Evolutionary conservation across 2,888 invertebrate species (phyloP).

Genomic region (Euphydryas editha): DNA sequence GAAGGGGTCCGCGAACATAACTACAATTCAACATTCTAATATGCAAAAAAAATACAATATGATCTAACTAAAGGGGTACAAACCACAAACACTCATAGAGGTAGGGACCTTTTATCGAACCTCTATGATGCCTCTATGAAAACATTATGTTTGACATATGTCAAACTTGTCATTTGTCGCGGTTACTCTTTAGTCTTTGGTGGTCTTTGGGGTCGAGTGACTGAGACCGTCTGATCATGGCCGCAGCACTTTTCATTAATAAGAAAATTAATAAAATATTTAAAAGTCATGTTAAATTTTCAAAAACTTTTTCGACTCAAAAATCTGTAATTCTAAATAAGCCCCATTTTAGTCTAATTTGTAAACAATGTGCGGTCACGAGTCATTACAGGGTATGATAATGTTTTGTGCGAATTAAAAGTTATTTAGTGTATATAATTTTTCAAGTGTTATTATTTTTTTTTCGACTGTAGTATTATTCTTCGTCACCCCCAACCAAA

Average conservation of each 20-base stretch:
- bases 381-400: conserved; percentile 67
- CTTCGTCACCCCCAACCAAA: conserved; percentile 57
- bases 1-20: no score
- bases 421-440: conserved; percentile 3
- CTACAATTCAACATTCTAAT: no score
- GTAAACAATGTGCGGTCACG: conserved; percentile 66
- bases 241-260: conserved; percentile 71
- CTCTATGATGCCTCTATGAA: no score
- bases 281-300: conserved; percentile 64
- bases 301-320: conserved; percentile 53
- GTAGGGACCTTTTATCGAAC: no score
- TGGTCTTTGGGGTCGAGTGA: no score
- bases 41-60: no score
- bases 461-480: conserved; percentile 65
- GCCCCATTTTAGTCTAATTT: conserved; percentile 60
- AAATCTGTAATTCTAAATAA: conserved; percentile 61
- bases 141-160: conserved; percentile 2
- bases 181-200: no score
- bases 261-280: conserved; percentile 69
- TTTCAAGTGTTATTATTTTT: conserved; percentile 4
- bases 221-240: conserved; percentile 59
- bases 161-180: no score
- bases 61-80: no score
- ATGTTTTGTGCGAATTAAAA: conserved; percentile 10
- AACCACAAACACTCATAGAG: no score